A percentile compares a stretch with the other conserved stretches of the same genome.
phyloP scores from a whole-genome alignment of 2,888 invertebrate genomes.

The Ecliptopera silaceata region DNA sequence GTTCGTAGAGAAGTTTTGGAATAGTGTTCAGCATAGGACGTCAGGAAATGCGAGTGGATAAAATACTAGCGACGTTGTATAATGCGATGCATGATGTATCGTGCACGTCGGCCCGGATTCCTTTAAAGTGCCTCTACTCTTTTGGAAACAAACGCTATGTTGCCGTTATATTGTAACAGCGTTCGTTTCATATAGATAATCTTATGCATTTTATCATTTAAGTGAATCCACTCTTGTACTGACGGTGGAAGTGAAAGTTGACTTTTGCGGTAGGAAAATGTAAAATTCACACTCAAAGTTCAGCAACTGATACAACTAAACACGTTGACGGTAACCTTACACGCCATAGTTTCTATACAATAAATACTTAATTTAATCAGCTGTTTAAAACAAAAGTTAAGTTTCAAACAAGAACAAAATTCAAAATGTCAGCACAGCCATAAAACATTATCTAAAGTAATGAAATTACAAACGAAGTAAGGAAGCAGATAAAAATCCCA shows the following conservation, averaged over 20 bases:
- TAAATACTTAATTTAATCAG: no score
- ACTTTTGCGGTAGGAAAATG: no score
- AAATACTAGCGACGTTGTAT: constrained; percentile 50
- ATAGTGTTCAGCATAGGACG: constrained; percentile 53
- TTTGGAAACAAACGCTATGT: neutral
- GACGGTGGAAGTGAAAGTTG: no score
- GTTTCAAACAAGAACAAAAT: constrained; percentile 8
- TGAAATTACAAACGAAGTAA: constrained; percentile 46
- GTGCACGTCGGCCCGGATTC: constrained; percentile 40
- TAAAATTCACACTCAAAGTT: no score
- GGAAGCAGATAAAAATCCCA: constrained; percentile 54
- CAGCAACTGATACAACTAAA: no score
- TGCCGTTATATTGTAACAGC: neutral
- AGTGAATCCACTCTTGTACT: no score
- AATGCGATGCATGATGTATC: constrained; percentile 50
- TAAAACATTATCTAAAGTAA: constrained; percentile 39
- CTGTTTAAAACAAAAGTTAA: neutral
- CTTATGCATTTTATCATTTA: no score
- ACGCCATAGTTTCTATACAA: no score
- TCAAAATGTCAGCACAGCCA: constrained; percentile 11
- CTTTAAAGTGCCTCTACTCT: constrained; percentile 6
- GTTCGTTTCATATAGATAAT: no score
- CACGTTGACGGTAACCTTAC: no score
- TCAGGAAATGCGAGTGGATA: constrained; percentile 45
- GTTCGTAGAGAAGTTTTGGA: constrained; percentile 47